A percentile compares a stretch with the other conserved stretches of the same genome.
Evolutionary conservation across 2,113 vertebrate species (phyloP).

Genomic region (Triplophysa siluroides): DNA sequence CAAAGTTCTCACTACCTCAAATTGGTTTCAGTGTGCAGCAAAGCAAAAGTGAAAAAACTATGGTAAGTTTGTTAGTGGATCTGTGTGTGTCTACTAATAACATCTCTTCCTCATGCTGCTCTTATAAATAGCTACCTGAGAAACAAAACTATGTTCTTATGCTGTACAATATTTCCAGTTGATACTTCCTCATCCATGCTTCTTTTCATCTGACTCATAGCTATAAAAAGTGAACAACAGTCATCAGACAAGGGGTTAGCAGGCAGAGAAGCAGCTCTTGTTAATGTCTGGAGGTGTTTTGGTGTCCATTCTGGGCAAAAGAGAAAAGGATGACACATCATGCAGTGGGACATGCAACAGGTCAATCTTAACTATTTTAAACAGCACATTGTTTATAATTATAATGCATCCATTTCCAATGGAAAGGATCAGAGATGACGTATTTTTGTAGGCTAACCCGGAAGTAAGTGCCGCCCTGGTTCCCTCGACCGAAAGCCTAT

Average conservation of each 20-base stretch:
- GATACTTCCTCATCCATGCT: conserved; percentile 52
- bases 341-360: background rate
- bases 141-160: conserved; percentile 52
- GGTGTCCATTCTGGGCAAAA: conserved; percentile 66
- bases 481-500: too few relatives aligned
- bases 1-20: conserved; percentile 30
- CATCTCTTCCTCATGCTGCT: conserved; percentile 11
- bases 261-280: conserved; percentile 8
- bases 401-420: background rate
- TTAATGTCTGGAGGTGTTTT: conserved; percentile 51
- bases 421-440: too few relatives aligned
- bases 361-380: conserved; percentile 1
- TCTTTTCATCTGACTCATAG: conserved; percentile 3
- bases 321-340: conserved; percentile 12
- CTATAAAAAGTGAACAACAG: conserved; percentile 16
- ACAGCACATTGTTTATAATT: background rate
- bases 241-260: conserved; percentile 9
- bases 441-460: too few relatives aligned
- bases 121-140: conserved; percentile 38
- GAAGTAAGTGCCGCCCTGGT: too few relatives aligned
- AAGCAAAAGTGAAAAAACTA: background rate
- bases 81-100: background rate
- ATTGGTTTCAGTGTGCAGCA: background rate
- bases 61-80: background rate
- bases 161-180: conserved; percentile 45